Base-by-base conservation (phyloP, 2,888 invertebrate species). In the Andrena camellia region DNA sequence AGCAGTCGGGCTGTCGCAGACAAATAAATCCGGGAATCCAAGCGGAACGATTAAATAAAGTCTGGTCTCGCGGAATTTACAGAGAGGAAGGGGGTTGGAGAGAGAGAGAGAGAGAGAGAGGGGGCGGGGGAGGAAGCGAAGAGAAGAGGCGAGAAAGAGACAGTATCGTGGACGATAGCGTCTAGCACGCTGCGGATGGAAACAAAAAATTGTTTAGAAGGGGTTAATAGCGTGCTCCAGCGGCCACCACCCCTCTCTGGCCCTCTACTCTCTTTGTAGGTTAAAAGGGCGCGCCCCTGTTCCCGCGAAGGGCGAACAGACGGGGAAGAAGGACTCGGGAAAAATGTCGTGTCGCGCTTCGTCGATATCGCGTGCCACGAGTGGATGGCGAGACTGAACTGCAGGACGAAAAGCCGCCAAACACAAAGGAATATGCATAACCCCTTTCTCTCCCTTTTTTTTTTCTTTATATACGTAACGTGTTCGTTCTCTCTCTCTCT, bases 361-460 rank as follows among this genome's bases (percentile, higher is more conserved):
- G 68, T 69, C 74, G 26, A 79, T 74, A 63, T 69, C 42, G 48
- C 48, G 69, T 13, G 59, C 48, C 52, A 59, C 50, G 69, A 75
- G 75, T 64, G 66, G 79, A 42, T 64, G 68, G 69, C 42, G 42
- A 42, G 42, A 42, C 17, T 42, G 70, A 66, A 75, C 35, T 17
- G 60, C 31, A 54, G 52, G 64, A 70, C 54, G 75, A 66, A 66
- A 57, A 75, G 70, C 66, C 23, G 70, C 57, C 31, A 20, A 48
- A 42, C 59, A 79, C 70, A 79, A 79, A 79, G 79, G 75, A 52
- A 75, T 75, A 75, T 79, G 69, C 66, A 79, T 79, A 79, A 79
- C 68, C 64, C 59, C 33, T 35, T 66, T 63, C 48, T 60, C 33
- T 69, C 20, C 17, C 33, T 42, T 20, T 48, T 59, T 31, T 54